Percentiles rank a stretch among this genome's conserved stretches.
These are phyloP conservation scores for Eurois occulta DNA, from an alignment of 2,888 invertebrate genomes.

Conservation along the genomic window DNA sequence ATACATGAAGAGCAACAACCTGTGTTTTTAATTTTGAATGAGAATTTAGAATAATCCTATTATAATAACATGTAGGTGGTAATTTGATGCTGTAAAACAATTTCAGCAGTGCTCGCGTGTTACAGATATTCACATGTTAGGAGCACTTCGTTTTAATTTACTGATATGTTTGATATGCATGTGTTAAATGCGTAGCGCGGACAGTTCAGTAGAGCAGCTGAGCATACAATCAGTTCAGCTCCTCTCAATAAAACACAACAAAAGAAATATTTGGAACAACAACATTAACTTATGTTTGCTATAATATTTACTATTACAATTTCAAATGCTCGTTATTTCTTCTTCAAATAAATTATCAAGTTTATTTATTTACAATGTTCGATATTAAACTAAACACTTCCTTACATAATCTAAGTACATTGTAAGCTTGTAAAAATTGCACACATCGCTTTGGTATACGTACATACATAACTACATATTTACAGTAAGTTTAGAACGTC, in stretches of 20 bases:
- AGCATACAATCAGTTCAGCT: slow-evolving; percentile 23
- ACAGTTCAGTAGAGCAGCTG: slow-evolving; percentile 15
- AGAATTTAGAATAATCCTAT: slow-evolving; percentile 39
- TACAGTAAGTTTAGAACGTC: slow-evolving; percentile 82
- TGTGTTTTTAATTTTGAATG: slow-evolving; percentile 28
- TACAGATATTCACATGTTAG: slow-evolving; percentile 13
- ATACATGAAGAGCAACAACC: slow-evolving; percentile 31
- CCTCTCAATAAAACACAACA: slow-evolving; percentile 43
- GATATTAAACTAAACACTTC: slow-evolving; percentile 79
- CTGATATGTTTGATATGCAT: slow-evolving; percentile 56
- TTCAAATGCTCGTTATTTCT: slow-evolving; percentile 62
- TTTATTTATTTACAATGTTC: slow-evolving; percentile 76
- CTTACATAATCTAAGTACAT: slow-evolving; percentile 82
- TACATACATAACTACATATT: slow-evolving; percentile 89
- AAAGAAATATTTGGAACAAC: slow-evolving; percentile 57
- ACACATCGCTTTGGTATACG: slow-evolving; percentile 90
- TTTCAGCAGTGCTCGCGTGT: slow-evolving; percentile 14
- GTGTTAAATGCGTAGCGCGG: slow-evolving; percentile 58
- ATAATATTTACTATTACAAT: slow-evolving; percentile 57
- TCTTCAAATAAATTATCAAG: slow-evolving; percentile 69
- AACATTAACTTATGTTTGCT: slow-evolving; percentile 55
- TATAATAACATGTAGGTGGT: slow-evolving; percentile 18
- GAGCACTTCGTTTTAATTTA: slow-evolving; percentile 35
- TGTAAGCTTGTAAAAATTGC: slow-evolving; percentile 90
- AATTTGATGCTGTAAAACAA: slow-evolving; percentile 11